Percentiles rank a stretch among this genome's conserved stretches.
phyloP scores from a whole-genome alignment of 1,140 invertebrate species.

The Caerostris darwini region DNA sequence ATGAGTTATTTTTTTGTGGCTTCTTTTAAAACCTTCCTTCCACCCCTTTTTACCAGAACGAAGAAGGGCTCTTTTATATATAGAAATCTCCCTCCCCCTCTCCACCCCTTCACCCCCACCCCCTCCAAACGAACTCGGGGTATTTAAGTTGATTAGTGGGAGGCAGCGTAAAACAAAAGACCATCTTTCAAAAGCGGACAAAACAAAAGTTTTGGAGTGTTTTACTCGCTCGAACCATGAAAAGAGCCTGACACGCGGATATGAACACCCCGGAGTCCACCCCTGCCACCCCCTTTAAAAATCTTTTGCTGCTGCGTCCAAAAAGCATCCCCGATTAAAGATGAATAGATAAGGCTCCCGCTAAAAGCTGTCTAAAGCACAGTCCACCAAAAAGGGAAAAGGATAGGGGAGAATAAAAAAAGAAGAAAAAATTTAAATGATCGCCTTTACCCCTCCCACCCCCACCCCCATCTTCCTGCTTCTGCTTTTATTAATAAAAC shows the following conservation, averaged over 20 bases:
- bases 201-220: constrained; percentile 77
- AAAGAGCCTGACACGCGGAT: constrained; percentile 76
- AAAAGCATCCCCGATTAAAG: constrained; percentile 77
- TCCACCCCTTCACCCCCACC: constrained; percentile 10
- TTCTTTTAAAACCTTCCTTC: constrained; percentile 59
- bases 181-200: constrained; percentile 74
- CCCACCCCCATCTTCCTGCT: constrained; percentile 27
- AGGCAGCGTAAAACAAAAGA: constrained; percentile 73
- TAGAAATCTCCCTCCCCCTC: constrained; percentile 36
- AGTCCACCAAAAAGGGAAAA: constrained; percentile 53
- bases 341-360: constrained; percentile 74
- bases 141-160: constrained; percentile 77
- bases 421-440: constrained; percentile 38
- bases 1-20: constrained; percentile 76
- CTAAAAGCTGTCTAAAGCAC: constrained; percentile 62
- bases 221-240: constrained; percentile 57
- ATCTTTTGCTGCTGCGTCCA: constrained; percentile 65
- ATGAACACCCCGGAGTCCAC: constrained; percentile 66
- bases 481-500: constrained; percentile 73
- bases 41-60: constrained; percentile 48
- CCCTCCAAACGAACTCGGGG: constrained; percentile 60
- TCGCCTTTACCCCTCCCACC: background rate
- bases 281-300: constrained; percentile 51
- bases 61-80: constrained; percentile 67
- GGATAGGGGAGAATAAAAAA: constrained; percentile 5